Conservation (phyloP, 2,888 invertebrate species). For the Theretra japonica region DNA sequence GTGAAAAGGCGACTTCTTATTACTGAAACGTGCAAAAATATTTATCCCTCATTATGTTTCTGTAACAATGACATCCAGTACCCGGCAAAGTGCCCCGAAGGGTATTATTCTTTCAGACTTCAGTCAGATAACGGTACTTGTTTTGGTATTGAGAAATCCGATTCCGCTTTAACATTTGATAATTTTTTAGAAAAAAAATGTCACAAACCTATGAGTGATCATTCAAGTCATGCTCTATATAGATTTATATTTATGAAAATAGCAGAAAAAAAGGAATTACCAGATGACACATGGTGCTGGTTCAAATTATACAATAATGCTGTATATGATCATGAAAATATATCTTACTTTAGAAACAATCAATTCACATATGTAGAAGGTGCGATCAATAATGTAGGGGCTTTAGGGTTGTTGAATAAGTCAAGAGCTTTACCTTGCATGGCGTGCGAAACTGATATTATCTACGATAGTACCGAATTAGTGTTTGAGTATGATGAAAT, state of each 20-base stretch:
- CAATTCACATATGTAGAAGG: slow-evolving; percentile 45
- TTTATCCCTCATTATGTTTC: slow-evolving; percentile 72
- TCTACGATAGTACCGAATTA: slow-evolving; percentile 62
- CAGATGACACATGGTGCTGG: slow-evolving; percentile 69
- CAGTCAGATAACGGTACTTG: slow-evolving; percentile 66
- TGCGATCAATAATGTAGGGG: slow-evolving; percentile 65
- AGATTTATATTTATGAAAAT: slow-evolving; percentile 69
- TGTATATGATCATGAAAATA: slow-evolving; percentile 30
- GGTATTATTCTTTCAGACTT: slow-evolving; percentile 69
- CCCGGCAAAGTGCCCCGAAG: slow-evolving; percentile 67
- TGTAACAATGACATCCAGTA: slow-evolving; percentile 66
- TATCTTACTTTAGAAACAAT: slow-evolving; percentile 24
- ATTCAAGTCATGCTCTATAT: slow-evolving; percentile 49
- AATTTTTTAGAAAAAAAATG: slow-evolving; percentile 60
- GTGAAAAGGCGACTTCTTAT: slow-evolving; percentile 51
- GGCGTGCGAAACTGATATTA: slow-evolving; percentile 69
- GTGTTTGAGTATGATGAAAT: slow-evolving; percentile 63
- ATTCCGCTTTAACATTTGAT: slow-evolving; percentile 52
- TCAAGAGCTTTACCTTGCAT: slow-evolving; percentile 61
- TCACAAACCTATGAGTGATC: slow-evolving; percentile 60
- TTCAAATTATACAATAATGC: slow-evolving; percentile 46
- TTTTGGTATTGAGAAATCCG: slow-evolving; percentile 66
- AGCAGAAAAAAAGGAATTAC: slow-evolving; percentile 54
- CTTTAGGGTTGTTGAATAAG: slow-evolving; percentile 54
- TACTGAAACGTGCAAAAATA: slow-evolving; percentile 62